Conservation (phyloP, 2,113 vertebrate genomes). For the Pterocles orientalis region DNA sequence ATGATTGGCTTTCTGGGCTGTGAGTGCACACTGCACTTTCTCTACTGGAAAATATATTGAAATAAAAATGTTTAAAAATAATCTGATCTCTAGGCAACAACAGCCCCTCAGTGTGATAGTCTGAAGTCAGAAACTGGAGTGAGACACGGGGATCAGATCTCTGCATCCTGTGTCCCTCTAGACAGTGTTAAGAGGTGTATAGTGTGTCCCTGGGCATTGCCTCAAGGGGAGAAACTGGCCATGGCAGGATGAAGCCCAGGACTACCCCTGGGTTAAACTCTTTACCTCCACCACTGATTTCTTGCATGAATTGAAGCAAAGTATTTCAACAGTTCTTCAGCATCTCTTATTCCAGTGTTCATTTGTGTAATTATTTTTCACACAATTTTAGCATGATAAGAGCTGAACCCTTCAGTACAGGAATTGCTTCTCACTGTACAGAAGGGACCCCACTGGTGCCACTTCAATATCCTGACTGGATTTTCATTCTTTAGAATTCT, state of each 20-base stretch:
- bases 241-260: not conserved
- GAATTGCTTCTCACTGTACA: not conserved
- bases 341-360: not conserved
- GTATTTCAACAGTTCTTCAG: not conserved
- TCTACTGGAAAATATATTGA: not conserved
- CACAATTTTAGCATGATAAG: not conserved
- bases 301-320: not conserved
- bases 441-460: not conserved
- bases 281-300: not conserved
- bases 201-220: not conserved
- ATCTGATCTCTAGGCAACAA: not conserved
- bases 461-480: not conserved
- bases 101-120: not conserved
- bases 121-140: not conserved
- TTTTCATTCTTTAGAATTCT: not conserved
- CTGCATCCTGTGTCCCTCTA: not conserved
- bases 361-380: not conserved
- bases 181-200: not conserved
- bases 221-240: not conserved
- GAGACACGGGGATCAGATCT: not conserved
- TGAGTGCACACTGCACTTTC: too few species aligned
- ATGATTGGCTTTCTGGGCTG: too few species aligned
- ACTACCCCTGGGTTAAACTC: not conserved
- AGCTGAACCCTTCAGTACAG: not conserved
- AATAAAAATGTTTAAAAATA: not conserved